A percentile compares a stretch with the other conserved stretches of the same genome.
phyloP scores from a whole-genome alignment of 2,888 invertebrate genomes.

The Plagiodera versicolora region DNA sequence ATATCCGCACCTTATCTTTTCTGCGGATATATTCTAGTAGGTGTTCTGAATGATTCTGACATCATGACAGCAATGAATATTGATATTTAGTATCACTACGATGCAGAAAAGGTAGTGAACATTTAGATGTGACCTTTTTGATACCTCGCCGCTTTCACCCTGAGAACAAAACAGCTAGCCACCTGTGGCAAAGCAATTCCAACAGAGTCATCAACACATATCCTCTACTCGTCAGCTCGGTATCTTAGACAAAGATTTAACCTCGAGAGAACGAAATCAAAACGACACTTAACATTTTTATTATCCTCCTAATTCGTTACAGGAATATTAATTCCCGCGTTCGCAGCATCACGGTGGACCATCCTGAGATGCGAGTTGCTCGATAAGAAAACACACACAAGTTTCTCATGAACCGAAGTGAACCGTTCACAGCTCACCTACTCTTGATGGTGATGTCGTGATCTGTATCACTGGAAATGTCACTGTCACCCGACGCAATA shows the following conservation, averaged over 20 bases:
- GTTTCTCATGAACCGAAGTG: conserved; percentile 48
- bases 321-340: conserved; percentile 47
- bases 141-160: neutral
- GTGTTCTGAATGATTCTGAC: no score
- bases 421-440: conserved; percentile 48
- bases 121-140: neutral
- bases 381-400: conserved; percentile 46
- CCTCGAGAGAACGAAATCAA: conserved; percentile 15
- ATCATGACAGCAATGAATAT: no score
- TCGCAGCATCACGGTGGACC: conserved; percentile 43
- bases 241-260: conserved; percentile 8
- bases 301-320: conserved; percentile 41
- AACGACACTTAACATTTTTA: conserved; percentile 27
- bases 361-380: conserved; percentile 44
- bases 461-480: conserved; percentile 44
- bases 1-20: no score
- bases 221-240: neutral
- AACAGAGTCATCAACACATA: neutral
- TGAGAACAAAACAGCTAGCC: neutral
- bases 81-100: no score
- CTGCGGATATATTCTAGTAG: no score
- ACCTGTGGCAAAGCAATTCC: neutral
- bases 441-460: conserved; percentile 43
- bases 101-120: neutral
- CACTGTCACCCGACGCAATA: conserved; percentile 37